Base-by-base conservation (phyloP, 2,113 vertebrate genomes). In the Saccopteryx leptura region DNA sequence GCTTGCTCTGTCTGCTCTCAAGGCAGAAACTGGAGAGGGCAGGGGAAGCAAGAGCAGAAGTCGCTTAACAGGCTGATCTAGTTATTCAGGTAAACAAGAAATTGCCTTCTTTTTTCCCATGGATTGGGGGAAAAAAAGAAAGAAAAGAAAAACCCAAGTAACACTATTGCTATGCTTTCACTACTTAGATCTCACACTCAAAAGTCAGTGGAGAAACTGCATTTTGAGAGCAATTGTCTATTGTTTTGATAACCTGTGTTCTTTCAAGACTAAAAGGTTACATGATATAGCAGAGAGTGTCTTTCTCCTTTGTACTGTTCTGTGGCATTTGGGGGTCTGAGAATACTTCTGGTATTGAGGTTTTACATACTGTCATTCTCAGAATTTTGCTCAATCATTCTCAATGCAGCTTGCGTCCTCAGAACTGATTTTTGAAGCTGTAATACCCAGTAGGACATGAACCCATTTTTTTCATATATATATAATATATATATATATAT, bases 341-440 rank as follows among this genome's bases (percentile, higher is more conserved):
- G 95, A 83, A 80, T 90, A 33, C 63, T 81, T 82, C 79, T n/a
- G n/a, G 75, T 84, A 21, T 61, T 66, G 75, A 88, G 81, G 60
- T 84, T 94, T 87, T 46, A 39, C 26, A 31, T 24, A 63, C 39
- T 7, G 12, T 80, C 83, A 63, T 72, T 7, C 56, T 80, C 4
- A 50, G 92, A 95, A 88, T 72, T 87, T 88, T 81, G 71, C 39
- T 21, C 69, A 83, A 5, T 50, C 28, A 80, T 94, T 90, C 28
- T 78, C 39, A 82, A 33, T 76, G 69, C 58, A 52, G 7, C 66
- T 90, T 84, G 50, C 84, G 26, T 91, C 66, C 92, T 94, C 72
- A 84, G 90, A 93, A 92, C 31, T 86, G 79, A 84, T 33, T 80
- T 91, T 80, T 92, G 66, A 97, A 93, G 66, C 80, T 88, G 50